These are phyloP conservation scores for Cecropterus lyciades DNA, from an alignment of 1,140 invertebrate genomes.

Conservation along the genomic window DNA sequence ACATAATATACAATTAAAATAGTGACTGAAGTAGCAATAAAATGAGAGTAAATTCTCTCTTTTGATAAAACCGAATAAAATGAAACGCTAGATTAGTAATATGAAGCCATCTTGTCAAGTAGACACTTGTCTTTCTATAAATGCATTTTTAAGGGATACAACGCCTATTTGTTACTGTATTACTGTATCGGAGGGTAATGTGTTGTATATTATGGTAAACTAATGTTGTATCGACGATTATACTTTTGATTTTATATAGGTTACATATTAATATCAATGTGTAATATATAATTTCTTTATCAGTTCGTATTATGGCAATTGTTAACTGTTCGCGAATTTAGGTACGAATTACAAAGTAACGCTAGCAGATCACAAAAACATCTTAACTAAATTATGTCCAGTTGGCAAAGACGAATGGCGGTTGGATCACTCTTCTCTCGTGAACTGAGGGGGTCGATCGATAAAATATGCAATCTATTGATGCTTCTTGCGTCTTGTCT, in stretches of 20 bases:
- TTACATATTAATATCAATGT: conserved; percentile 49
- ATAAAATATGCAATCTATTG: conserved; percentile 72
- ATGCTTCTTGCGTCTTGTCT: conserved; percentile 79
- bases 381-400: conserved; percentile 75
- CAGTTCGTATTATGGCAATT: conserved; percentile 74
- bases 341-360: conserved; percentile 74
- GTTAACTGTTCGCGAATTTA: conserved; percentile 60
- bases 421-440: conserved; percentile 71
- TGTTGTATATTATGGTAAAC: conserved; percentile 48
- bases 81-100: conserved; percentile 52
- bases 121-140: conserved; percentile 53
- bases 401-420: conserved; percentile 82
- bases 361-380: conserved; percentile 80
- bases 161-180: conserved; percentile 45
- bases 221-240: conserved; percentile 52
- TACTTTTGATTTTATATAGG: conserved; percentile 47
- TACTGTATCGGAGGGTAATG: conserved; percentile 59
- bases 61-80: conserved; percentile 54
- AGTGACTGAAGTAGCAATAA: conserved; percentile 77
- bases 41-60: conserved; percentile 62
- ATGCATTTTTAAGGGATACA: conserved; percentile 49
- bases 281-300: conserved; percentile 47
- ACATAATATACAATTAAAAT: conserved; percentile 83
- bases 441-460: conserved; percentile 64
- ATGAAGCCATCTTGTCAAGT: conserved; percentile 50